Conservation (phyloP, 53 echinoderm and acorn worm species). For the Stichopus horrens region DNA sequence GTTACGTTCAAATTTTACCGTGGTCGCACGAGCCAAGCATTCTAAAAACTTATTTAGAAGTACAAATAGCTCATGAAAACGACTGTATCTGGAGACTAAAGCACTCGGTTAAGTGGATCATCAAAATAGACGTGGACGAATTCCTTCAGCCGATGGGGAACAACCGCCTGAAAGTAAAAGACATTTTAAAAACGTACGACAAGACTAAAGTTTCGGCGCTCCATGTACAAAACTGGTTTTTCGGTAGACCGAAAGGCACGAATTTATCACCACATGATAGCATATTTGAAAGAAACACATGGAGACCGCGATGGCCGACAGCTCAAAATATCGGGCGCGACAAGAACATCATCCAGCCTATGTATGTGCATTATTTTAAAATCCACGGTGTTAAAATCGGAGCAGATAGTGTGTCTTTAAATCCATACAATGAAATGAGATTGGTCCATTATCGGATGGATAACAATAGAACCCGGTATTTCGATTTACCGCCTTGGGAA, state of each 20-base stretch:
- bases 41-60: constrained; percentile 74
- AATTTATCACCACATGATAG: constrained; percentile 20
- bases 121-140: constrained; percentile 88
- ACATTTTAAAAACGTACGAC: constrained; percentile 61
- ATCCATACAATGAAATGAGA: constrained; percentile 69
- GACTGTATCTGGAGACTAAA: constrained; percentile 85
- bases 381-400: constrained; percentile 82
- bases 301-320: constrained; percentile 66
- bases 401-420: constrained; percentile 55
- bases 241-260: constrained; percentile 65
- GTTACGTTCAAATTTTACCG: constrained; percentile 74
- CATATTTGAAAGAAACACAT: constrained; percentile 68
- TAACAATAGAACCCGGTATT: constrained; percentile 62
- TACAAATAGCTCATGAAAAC: constrained; percentile 88
- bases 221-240: constrained; percentile 85
- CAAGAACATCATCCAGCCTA: constrained; percentile 76
- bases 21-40: constrained; percentile 65
- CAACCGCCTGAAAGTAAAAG: constrained; percentile 49
- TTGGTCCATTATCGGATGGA: constrained; percentile 80
- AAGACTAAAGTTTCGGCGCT: constrained; percentile 52
- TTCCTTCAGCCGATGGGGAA: constrained; percentile 86
- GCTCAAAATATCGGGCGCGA: constrained; percentile 65
- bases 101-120: constrained; percentile 70
- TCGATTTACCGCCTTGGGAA: constrained; percentile 65
- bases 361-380: constrained; percentile 86